A percentile compares a stretch with the other conserved stretches of the same genome.
Conservation (phyloP, 2,797 vertebrate genomes). For the Hephaestus fuliginosus region DNA sequence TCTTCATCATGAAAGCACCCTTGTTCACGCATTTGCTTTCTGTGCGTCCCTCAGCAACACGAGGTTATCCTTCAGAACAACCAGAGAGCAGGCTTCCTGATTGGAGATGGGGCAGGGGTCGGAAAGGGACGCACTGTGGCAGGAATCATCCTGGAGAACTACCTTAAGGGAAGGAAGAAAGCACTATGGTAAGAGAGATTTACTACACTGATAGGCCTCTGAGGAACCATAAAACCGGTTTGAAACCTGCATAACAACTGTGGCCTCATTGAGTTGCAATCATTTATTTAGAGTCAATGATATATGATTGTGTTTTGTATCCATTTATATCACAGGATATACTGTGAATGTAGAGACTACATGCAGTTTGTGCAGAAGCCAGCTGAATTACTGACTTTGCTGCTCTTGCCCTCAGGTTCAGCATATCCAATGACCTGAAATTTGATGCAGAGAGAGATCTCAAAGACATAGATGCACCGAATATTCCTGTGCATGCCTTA, state of each 20-base stretch:
- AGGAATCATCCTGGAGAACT: constrained; percentile 96
- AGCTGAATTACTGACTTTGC: constrained; percentile 40
- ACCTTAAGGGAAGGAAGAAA: constrained; percentile 93
- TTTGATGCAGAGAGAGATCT: constrained; percentile 98
- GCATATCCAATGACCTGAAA: constrained; percentile 98
- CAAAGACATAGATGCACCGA: constrained; percentile 93
- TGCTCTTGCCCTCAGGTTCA: constrained; percentile 90
- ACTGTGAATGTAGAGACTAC: constrained; percentile 16
- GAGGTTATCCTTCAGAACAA: constrained; percentile 95
- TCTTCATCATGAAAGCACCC: not conserved
- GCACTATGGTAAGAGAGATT: constrained; percentile 91
- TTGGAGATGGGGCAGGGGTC: constrained; percentile 96
- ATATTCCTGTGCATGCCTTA: constrained; percentile 95
- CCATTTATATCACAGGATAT: constrained; percentile 2
- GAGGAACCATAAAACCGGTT: not conserved
- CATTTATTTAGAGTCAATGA: constrained; percentile 7
- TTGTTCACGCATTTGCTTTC: constrained; percentile 15
- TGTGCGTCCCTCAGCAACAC: constrained; percentile 89
- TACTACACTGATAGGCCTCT: not conserved
- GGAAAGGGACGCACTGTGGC: constrained; percentile 98
- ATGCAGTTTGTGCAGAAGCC: constrained; percentile 22
- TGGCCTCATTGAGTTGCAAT: constrained; percentile 8
- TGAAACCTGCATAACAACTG: not conserved
- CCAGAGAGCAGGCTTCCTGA: constrained; percentile 96
- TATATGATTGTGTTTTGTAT: constrained; percentile 18